Evolutionary conservation across 1,140 invertebrate species (phyloP), one percentile per base, ranked within the genome.

Genomic region (Musca vetustissima): DNA sequence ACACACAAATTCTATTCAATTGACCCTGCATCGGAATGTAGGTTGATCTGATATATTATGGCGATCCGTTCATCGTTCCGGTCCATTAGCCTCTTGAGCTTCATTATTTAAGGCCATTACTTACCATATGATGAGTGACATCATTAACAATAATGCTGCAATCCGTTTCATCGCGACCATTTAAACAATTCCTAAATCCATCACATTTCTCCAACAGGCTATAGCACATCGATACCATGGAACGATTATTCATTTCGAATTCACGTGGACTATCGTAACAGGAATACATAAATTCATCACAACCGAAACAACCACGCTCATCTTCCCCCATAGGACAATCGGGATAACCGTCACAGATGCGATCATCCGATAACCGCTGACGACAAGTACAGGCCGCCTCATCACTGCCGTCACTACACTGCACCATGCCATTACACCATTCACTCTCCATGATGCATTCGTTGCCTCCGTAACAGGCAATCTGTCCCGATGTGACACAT

Each of bases 341-440:
- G 36, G 88, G 87, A 72, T 91, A 93, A 22, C 91, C 91, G 83
- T 97, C 94, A 80, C 95, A 97, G 0, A 90, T 71, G 71, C 89
- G 86, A 7, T 86, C 80, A 69, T 84, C 84, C 15, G 85, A 84
- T 17, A 94, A 84, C 25, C 91, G 86, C 22, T 87, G 79, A 67
- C 84, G 87, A 73, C 92, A 94, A 2, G 88, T 86, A 74, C 94
- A 96, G 53, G 84, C 85, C 0, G 83, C 82, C 83, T 97, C 94
- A 78, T 97, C 94, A 71, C 91, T 93, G 6, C 87, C 89, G 79
- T 96, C 94, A 14, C 81, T 74, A 80, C 94, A 97, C 74, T 97
- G 87, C 0, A 92, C 87, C 3, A 84, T 83, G 55, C 88, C 88
- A 78, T 96, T 88, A 76, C 94, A 96, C 85, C 89, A 89, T 32